Base-by-base conservation (phyloP, 1,140 invertebrate species). In the Aphaenogaster rudis region DNA sequence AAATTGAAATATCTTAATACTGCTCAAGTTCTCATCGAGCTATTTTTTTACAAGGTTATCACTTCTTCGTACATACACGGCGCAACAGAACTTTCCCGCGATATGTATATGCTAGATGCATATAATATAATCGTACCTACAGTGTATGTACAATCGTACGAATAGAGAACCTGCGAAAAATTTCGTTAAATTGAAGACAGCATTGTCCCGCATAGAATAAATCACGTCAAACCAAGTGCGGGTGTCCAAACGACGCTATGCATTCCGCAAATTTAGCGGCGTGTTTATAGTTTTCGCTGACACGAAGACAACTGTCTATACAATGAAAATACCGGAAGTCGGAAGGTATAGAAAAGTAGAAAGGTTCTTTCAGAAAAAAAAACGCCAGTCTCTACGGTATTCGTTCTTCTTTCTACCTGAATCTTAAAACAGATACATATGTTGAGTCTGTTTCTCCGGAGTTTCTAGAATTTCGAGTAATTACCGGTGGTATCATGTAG, bases 401-500 rank as follows among this genome's bases (percentile, higher is more conserved):
- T 28, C 33, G 17, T 42, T 9, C 17, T 71, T 54, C 77, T 71
- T 82, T 69, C 57, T 89, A 88, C 77, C 86, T 89, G 88, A 48
- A 64, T 48, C 64, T 87, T 72, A 72, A 82, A 84, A 52, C 45
- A 54, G 2, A 61, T 33, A 33, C 21, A 1, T 8, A 3, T 52
- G 17, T 11, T 2, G n/a, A 2, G 52, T 17, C 45, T 13, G 28
- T 88, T 76, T 63, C 67, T 71, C 13, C 28, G 28, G 28, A 71
- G 28, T n/a, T 57, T 50, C n/a, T 4, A 7, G 7, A 87, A 45
- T 45, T 45, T 28, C 28, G 28, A 28, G 28, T 28, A 87, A 77
- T 77, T 33, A 3, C 5, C 9, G 11, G 0, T 61, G 59, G 28
- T 28, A 28, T 28, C 21, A 21, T 21, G 28, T 28, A 28, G 28